Evolutionary conservation across 1,140 invertebrate genomes (phyloP), one percentile per base, ranked within the genome.

Genomic region (Andrena cerasifolii): DNA sequence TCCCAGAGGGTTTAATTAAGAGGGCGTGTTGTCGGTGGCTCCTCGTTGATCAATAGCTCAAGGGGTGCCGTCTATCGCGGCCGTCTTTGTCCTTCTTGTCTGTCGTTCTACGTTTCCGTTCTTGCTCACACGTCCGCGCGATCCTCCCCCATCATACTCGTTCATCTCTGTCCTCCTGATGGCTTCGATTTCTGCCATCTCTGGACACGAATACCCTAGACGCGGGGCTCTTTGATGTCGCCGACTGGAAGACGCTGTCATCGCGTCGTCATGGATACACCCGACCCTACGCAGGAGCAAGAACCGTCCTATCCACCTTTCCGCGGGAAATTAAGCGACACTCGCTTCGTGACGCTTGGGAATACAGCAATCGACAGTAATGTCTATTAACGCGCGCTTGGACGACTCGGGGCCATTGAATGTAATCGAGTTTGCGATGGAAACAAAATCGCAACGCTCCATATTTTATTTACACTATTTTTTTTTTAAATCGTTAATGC

Each of bases 1-100:
- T 90, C 88, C 89, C 81, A 67, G 79, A 82, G 85, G 84, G 84
- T 90, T 90, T 90, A 90, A 90, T 90, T 90, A 90, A 90, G 88
- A 90, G 87, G 85, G 85, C 86, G 86, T 87, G 86, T 87, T 88
- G 87, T 87, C 84, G 77, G 86, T 87, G 68, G 71, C 84, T 81
- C 80, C 82, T 85, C 78, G 72, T 86, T 89, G 88, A 90, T 90
- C 89, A 90, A 90, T 90, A 88, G 85, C 85, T 86, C 78, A 78
- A 86, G 83, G 82, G 82, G 53, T 59, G 45, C 58, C 61, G 68
- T 75, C 75, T 75, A 75, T 63, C 43, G 31, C 21, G 26, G 43
- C 40, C 53, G 40, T 84, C 81, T 66, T 28, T 63, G 71, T 63
- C 74, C 71, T 26, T 65, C 77, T 66, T 53, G 36, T 45, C 56